Evolutionary conservation across 2,113 vertebrate genomes (phyloP).

Genomic region (Callipepla californica): DNA sequence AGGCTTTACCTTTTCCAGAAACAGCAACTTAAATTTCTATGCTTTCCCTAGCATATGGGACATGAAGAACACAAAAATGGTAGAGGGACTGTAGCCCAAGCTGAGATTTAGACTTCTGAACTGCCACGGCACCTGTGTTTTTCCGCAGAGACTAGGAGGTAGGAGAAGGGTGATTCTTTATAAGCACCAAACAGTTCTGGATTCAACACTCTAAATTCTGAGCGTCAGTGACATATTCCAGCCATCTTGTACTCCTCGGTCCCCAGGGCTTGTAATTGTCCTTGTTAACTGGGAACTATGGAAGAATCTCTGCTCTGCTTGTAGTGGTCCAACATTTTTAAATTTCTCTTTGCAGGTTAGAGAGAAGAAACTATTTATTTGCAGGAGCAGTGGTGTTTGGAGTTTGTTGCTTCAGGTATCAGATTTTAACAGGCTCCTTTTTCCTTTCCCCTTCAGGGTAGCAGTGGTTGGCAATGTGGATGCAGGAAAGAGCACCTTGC

Average conservation of each 20-base stretch:
- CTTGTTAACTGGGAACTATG: not conserved
- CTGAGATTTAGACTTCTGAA: not conserved
- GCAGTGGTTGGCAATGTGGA: slow-evolving; percentile 98
- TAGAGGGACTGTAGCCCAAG: not conserved
- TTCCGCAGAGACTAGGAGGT: not conserved
- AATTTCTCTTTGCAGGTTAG: not conserved
- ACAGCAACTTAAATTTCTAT: not conserved
- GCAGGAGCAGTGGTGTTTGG: not conserved
- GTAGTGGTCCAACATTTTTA: not conserved
- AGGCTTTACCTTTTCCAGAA: not conserved
- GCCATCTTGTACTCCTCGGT: not conserved
- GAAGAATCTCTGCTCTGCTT: not conserved
- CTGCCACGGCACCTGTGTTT: not conserved
- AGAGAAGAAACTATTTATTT: not conserved
- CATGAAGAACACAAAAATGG: not conserved
- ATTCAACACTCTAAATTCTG: not conserved
- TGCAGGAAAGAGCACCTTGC: slow-evolving; percentile 94
- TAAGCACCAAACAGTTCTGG: not conserved
- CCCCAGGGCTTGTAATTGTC: not conserved
- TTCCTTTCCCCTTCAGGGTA: slow-evolving; percentile 80
- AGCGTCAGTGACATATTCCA: not conserved
- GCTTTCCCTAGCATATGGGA: not conserved
- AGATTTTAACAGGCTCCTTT: not conserved
- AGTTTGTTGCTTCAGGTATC: not conserved
- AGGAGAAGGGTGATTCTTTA: not conserved